Base-by-base conservation (phyloP, 2,888 invertebrate genomes). In the Ethmia dodecea region DNA sequence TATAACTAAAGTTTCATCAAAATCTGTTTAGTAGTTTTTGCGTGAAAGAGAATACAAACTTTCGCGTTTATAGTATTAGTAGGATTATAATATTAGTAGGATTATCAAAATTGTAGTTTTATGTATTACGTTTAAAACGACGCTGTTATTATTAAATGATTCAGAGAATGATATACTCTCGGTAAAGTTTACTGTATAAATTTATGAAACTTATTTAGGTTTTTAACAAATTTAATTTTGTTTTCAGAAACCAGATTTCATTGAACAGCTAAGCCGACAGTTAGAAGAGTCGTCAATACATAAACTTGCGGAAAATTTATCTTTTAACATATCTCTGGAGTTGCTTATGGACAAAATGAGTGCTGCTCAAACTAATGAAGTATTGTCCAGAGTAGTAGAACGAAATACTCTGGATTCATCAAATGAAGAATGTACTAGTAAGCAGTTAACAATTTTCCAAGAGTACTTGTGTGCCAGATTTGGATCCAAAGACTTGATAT, bases 231-330 rank as follows among this genome's bases (percentile, higher is more conserved):
- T n/a, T n/a, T n/a, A n/a, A n/a, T n/a, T n/a, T n/a, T n/a, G n/a
- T 40, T 76, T 74, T 12, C 70, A 84, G 83, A 64, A 63, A 54
- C 42, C 55, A 11, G 78, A 83, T 49, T 80, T 76, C 30, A 37
- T 74, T 5, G 50, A 55, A 14, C 52, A 54, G 26, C 54, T 81
- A n/a, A 30, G 52, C 15, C 46, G 55, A 15, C 49, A 59, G 34
- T 45, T 80, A 34, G 57, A 66, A 30, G 51, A 56, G 14, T 25
- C 49, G 10, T 58, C 60, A 1, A 65, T 72, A 35, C 47, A 49
- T 33, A 50, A 47, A 22, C 52, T 79, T n/a, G 55, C 61, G 3
- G 61, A 67, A 5, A 62, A 44, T 18, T 39, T 80, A 28, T 47
- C 74, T 1, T 42, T 60, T 1, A 42, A 47, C 27, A 37, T 46